phyloP scores from a whole-genome alignment of 2,888 invertebrate species.

The Strigamia crassipes region DNA sequence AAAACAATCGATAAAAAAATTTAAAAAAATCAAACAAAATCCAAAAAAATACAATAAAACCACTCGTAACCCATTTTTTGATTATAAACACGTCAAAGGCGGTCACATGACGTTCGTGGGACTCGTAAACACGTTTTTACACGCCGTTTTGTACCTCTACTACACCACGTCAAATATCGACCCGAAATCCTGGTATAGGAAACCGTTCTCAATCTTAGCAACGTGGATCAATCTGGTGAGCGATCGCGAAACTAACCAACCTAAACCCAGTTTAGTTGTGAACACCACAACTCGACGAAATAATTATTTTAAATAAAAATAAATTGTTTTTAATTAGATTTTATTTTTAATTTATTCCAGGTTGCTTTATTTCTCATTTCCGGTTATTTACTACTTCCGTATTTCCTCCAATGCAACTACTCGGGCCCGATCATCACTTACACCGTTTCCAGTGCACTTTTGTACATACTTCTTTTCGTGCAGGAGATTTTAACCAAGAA shows the following conservation, averaged over 20 bases:
- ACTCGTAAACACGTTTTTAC: conserved; percentile 60
- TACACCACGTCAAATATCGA: conserved; percentile 57
- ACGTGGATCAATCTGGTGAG: conserved; percentile 12
- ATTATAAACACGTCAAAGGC: not conserved
- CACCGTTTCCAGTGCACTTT: not conserved
- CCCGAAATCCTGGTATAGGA: not conserved
- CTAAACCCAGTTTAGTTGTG: no score
- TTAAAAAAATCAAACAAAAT: not conserved
- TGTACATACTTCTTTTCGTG: conserved; percentile 10
- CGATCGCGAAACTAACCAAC: not conserved
- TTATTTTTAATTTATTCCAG: not conserved
- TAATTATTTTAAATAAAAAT: no score
- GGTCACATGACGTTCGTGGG: conserved; percentile 57
- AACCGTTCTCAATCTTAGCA: not conserved
- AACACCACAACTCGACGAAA: no score
- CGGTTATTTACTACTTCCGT: not conserved
- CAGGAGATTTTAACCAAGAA: not conserved
- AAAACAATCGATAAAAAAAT: not conserved
- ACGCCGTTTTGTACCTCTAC: conserved; percentile 61
- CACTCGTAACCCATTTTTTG: not conserved
- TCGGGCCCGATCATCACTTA: not conserved
- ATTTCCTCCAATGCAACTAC: not conserved
- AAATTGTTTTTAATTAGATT: not conserved
- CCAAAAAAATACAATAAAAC: not conserved
- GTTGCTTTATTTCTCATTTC: not conserved